Percentiles rank a stretch among this genome's conserved stretches.
phyloP scores from a whole-genome alignment of 2,888 invertebrate species.

The Chloroclysta siterata region DNA sequence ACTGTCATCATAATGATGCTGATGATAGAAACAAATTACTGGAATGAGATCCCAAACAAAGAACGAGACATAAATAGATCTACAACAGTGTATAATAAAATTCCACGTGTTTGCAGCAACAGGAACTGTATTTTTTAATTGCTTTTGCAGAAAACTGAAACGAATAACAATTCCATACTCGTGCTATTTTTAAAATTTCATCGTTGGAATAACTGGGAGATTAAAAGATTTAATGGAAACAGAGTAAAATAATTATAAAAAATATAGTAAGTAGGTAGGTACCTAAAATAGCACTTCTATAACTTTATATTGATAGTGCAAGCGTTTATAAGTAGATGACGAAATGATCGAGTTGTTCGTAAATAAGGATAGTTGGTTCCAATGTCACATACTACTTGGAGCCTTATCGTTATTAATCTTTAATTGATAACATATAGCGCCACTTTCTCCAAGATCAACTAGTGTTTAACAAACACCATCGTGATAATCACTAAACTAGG shows the following conservation, averaged over 20 bases:
- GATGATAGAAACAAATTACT: neutral
- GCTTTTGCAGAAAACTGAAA: conserved; percentile 17
- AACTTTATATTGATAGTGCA: neutral
- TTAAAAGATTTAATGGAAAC: neutral
- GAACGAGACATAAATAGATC: conserved; percentile 13
- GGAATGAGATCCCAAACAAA: conserved; percentile 2
- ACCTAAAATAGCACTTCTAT: too few species aligned
- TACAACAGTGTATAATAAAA: conserved; percentile 17
- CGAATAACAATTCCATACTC: conserved; percentile 3
- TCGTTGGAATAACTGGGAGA: neutral
- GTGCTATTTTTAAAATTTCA: conserved; percentile 10
- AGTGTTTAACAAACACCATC: too few species aligned
- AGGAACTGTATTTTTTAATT: conserved; percentile 21
- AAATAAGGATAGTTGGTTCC: neutral
- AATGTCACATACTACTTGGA: neutral
- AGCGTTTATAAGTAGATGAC: neutral
- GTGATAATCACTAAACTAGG: too few species aligned
- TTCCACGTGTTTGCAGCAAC: conserved; percentile 14
- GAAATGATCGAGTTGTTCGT: neutral
- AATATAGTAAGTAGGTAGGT: too few species aligned
- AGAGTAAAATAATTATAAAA: too few species aligned
- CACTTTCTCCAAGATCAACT: neutral
- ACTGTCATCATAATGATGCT: too few species aligned
- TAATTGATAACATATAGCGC: neutral
- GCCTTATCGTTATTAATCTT: neutral